Evolutionary conservation across 2,888 invertebrate species (phyloP).

Genomic region (Eupithecia exiguata): DNA sequence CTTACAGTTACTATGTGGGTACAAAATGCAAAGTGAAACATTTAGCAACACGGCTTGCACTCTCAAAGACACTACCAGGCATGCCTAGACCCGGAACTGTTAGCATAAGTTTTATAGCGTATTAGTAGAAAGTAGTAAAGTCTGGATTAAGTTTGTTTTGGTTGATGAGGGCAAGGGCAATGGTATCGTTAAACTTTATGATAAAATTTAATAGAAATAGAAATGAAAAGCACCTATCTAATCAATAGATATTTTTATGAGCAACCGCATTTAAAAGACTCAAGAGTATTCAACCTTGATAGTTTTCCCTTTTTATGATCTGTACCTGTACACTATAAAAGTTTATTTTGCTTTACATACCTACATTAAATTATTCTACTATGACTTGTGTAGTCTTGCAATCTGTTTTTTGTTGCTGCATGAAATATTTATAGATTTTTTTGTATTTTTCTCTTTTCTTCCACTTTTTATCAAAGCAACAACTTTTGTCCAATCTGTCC

Average conservation of each 20-base stretch:
- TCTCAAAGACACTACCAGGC: slow-evolving; percentile 22
- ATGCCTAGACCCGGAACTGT: slow-evolving; percentile 27
- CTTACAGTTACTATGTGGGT: slow-evolving; percentile 63
- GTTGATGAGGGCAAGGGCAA: slow-evolving; percentile 31
- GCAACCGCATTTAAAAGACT: slow-evolving; percentile 46
- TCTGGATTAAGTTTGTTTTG: slow-evolving; percentile 21
- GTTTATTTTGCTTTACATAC: neutral
- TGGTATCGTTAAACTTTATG: slow-evolving; percentile 27
- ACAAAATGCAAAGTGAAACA: slow-evolving; percentile 56
- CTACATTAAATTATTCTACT: neutral
- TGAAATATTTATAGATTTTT: neutral
- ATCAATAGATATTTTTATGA: slow-evolving; percentile 47
- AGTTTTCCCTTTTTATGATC: neutral
- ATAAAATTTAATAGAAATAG: slow-evolving; percentile 25
- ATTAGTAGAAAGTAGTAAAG: slow-evolving; percentile 34
- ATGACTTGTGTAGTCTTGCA: neutral
- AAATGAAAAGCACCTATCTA: slow-evolving; percentile 30
- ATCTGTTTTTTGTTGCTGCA: neutral
- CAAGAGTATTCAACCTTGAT: slow-evolving; percentile 47
- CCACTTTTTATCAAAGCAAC: neutral
- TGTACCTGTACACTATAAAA: neutral
- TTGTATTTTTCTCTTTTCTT: neutral
- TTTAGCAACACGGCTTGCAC: slow-evolving; percentile 37
- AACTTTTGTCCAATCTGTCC: neutral
- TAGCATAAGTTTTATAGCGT: slow-evolving; percentile 41